These are phyloP conservation scores for Virgularia gustaviana DNA, from an alignment of 92 coral and sea anemone genomes.

Conservation along the genomic window DNA sequence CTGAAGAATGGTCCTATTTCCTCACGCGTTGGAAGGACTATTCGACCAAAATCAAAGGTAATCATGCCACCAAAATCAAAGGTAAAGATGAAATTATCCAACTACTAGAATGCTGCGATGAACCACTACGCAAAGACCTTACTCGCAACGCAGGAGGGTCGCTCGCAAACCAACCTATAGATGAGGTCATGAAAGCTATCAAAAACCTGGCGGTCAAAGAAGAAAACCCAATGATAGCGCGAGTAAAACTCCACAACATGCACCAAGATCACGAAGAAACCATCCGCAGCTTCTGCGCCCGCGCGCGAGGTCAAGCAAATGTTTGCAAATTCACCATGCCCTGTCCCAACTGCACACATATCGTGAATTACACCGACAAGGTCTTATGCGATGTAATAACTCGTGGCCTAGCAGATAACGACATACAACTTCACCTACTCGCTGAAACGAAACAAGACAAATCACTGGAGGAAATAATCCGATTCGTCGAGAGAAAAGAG, in stretches of 20 bases:
- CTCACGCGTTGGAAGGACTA: no score
- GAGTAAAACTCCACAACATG: background rate
- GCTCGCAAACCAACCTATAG: background rate
- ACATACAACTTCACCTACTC: constrained; percentile 39
- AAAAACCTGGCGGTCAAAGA: constrained; percentile 7
- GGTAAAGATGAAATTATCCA: constrained; percentile 14
- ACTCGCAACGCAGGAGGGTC: constrained; percentile 13
- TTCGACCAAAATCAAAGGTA: no score
- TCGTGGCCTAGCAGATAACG: constrained; percentile 24
- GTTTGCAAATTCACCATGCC: constrained; percentile 18
- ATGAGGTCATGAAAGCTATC: background rate
- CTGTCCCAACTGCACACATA: constrained; percentile 5
- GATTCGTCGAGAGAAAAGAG: constrained; percentile 51
- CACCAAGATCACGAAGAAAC: constrained; percentile 8
- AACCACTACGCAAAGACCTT: constrained; percentile 32
- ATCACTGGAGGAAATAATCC: constrained; percentile 28
- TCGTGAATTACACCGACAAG: constrained; percentile 33
- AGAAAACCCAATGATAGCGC: constrained; percentile 1
- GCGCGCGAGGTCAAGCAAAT: constrained; percentile 14
- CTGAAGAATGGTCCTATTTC: constrained; percentile 58
- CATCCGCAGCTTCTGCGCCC: constrained; percentile 8
- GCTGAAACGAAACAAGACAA: constrained; percentile 31
- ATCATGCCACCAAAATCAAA: constrained; percentile 43
- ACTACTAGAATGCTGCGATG: constrained; percentile 29
- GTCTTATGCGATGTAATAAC: constrained; percentile 57